These are phyloP conservation scores for Alsophila aescularia DNA, from an alignment of 2,888 invertebrate genomes.

Conservation along the genomic window DNA sequence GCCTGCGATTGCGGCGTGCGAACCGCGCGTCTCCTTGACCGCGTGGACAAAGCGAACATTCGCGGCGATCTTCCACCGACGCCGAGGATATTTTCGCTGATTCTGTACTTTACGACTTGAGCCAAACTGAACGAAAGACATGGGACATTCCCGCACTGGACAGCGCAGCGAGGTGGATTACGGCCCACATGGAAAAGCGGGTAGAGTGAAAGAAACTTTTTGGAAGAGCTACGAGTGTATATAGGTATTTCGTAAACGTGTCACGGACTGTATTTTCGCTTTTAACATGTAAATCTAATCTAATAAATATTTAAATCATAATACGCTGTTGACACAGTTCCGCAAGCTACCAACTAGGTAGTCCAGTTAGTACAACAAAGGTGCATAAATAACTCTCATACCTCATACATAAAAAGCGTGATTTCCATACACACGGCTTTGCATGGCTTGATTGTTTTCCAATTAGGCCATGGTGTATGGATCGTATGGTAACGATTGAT, in stretches of 20 bases:
- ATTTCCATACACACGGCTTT: constrained; percentile 20
- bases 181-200: too few species aligned
- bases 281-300: neutral
- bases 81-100: neutral
- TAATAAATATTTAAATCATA: neutral
- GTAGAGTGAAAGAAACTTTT: too few species aligned
- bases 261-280: too few species aligned
- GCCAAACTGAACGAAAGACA: too few species aligned
- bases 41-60: constrained; percentile 24
- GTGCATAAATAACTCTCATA: constrained; percentile 18
- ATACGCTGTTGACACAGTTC: constrained; percentile 9
- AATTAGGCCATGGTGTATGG: constrained; percentile 18
- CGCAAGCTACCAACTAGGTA: neutral
- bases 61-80: neutral
- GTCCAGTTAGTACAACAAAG: constrained; percentile 20
- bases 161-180: too few species aligned
- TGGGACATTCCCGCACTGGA: too few species aligned
- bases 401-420: constrained; percentile 16
- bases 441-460: constrained; percentile 21
- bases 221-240: too few species aligned
- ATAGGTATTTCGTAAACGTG: too few species aligned
- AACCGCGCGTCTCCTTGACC: constrained; percentile 40
- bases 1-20: constrained; percentile 31
- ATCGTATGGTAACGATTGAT: constrained; percentile 14
- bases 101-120: too few species aligned